Percentiles rank a stretch among this genome's conserved stretches.
These are phyloP conservation scores for Palythoa grandis DNA, from an alignment of 92 coral and sea anemone genomes.

Conservation along the genomic window DNA sequence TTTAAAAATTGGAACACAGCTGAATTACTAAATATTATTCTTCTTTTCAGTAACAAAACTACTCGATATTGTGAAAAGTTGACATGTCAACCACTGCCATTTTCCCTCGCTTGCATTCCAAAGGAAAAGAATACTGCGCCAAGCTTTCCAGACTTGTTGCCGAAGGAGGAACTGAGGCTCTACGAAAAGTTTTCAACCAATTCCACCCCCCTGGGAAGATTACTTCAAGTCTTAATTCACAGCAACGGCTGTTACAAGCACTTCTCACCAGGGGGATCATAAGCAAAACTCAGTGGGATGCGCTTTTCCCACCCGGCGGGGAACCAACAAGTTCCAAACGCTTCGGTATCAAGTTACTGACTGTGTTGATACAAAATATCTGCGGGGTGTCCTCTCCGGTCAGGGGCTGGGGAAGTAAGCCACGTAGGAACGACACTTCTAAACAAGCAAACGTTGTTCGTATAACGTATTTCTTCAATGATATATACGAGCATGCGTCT, in stretches of 20 bases:
- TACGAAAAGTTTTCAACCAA: conserved; percentile 32
- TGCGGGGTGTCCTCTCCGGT: conserved; percentile 32
- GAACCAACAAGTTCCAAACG: conserved; percentile 40
- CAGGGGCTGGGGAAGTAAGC: conserved; percentile 42
- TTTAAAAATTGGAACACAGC: neutral
- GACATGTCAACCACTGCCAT: conserved; percentile 25
- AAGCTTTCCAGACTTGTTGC: conserved; percentile 40
- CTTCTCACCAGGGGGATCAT: conserved; percentile 31
- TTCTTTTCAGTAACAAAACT: neutral
- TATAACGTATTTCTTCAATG: conserved; percentile 19
- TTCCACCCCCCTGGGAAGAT: conserved; percentile 31
- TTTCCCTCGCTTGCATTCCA: conserved; percentile 42
- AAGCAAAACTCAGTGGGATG: conserved; percentile 39
- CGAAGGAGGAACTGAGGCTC: conserved; percentile 46
- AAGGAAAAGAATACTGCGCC: conserved; percentile 48
- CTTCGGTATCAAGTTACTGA: conserved; percentile 47
- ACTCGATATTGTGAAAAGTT: neutral
- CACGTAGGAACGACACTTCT: conserved; percentile 36
- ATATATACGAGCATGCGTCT: conserved; percentile 40
- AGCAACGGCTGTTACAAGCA: conserved; percentile 20
- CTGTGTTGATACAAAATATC: conserved; percentile 44
- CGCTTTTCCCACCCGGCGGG: conserved; percentile 44
- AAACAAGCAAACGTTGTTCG: conserved; percentile 43
- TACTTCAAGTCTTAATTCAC: conserved; percentile 19
- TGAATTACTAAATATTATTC: neutral